Conservation (phyloP, 2,888 invertebrate genomes). For the Melieria crassipennis region DNA sequence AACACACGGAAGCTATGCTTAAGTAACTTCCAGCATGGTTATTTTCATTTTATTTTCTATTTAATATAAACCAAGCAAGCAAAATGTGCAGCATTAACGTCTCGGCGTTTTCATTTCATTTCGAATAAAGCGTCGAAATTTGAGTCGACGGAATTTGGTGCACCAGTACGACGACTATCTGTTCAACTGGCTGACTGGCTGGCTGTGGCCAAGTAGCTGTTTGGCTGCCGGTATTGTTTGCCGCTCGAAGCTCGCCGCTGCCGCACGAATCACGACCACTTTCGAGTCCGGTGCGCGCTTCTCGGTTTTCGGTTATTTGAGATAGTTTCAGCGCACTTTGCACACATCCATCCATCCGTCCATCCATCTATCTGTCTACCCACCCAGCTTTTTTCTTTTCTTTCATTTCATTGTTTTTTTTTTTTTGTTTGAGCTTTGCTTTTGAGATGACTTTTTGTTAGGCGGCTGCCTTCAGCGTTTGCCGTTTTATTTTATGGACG, state of each 20-base stretch:
- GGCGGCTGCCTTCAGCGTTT: too few relatives aligned
- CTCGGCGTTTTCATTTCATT: conserved; percentile 6
- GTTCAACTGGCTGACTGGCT: background rate
- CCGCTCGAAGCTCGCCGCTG: too few relatives aligned
- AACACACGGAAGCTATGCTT: conserved; percentile 35
- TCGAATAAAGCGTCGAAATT: conserved; percentile 4
- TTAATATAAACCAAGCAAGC: too few relatives aligned
- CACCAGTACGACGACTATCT: too few relatives aligned
- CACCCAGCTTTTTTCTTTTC: too few relatives aligned
- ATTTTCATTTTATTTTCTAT: background rate
- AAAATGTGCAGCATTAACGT: too few relatives aligned
- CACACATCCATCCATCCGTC: background rate
- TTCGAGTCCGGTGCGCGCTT: background rate
- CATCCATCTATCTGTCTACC: background rate
- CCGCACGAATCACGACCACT: too few relatives aligned
- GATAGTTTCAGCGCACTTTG: conserved; percentile 14
- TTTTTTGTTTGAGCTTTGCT: background rate
- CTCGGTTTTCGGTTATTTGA: conserved; percentile 21
- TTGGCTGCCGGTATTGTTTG: too few relatives aligned
- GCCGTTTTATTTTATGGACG: too few relatives aligned
- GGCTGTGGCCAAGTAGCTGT: background rate
- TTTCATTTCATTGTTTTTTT: background rate
- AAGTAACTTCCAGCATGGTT: conserved; percentile 3
- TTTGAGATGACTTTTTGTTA: background rate
- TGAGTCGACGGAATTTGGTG: background rate